Evolutionary conservation across 2,113 vertebrate genomes (phyloP).

Genomic region (Heterotilapia buettikoferi): DNA sequence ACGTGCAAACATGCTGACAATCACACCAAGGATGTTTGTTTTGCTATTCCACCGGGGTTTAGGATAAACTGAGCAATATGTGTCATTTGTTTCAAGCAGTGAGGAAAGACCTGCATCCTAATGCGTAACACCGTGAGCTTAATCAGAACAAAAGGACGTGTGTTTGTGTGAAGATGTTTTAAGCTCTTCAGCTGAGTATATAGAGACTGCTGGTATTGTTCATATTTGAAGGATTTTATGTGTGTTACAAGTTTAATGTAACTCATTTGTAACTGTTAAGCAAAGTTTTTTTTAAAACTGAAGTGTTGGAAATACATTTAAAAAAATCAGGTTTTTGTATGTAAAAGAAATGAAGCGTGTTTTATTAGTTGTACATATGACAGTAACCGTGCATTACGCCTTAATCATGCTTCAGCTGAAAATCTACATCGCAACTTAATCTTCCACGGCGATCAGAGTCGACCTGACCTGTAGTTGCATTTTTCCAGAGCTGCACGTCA

Average conservation of each 20-base stretch:
- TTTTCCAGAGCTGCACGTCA: background rate
- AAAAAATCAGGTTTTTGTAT: background rate
- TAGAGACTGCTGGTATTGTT: background rate
- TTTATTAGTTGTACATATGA: slow-evolving; percentile 22
- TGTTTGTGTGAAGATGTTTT: background rate
- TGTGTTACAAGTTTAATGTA: background rate
- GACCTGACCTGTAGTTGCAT: background rate
- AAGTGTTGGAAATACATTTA: background rate
- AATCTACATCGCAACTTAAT: background rate
- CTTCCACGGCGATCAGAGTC: background rate
- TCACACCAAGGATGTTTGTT: background rate
- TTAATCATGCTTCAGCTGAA: background rate
- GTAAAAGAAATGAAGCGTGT: background rate
- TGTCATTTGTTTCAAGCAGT: background rate
- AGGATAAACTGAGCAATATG: background rate
- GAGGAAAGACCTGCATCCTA: background rate
- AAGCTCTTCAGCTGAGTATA: background rate
- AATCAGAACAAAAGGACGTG: background rate
- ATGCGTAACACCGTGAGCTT: background rate
- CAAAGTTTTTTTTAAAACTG: slow-evolving; percentile 12
- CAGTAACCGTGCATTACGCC: background rate
- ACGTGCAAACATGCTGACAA: background rate
- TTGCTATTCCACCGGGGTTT: background rate
- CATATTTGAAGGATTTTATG: background rate
- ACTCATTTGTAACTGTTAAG: background rate